A percentile compares a stretch with the other conserved stretches of the same genome.
Conservation (phyloP, 2,888 invertebrate species). For the Antitype chi region DNA sequence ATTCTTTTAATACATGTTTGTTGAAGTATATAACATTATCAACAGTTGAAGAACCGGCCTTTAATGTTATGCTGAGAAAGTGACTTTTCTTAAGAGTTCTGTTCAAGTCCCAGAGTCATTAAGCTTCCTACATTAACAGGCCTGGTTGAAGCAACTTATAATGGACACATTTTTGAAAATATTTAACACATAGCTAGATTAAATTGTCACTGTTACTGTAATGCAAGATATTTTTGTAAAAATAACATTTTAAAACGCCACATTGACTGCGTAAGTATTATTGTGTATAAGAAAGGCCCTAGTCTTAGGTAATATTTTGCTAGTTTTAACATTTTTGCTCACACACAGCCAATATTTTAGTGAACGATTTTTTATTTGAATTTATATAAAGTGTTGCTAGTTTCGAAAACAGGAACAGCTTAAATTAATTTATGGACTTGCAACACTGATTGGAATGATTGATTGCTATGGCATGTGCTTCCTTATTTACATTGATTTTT, state of each 20-base stretch:
- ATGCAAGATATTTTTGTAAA: slow-evolving; percentile 80
- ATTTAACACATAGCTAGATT: slow-evolving; percentile 54
- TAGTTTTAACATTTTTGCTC: slow-evolving; percentile 83
- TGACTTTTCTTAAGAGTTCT: not conserved
- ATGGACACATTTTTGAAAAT: slow-evolving; percentile 29
- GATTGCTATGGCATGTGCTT: slow-evolving; percentile 71
- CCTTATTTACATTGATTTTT: slow-evolving; percentile 69
- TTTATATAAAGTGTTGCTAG: slow-evolving; percentile 59
- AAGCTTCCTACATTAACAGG: not conserved
- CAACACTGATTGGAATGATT: slow-evolving; percentile 65
- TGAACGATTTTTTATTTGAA: slow-evolving; percentile 59
- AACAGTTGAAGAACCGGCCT: slow-evolving; percentile 13
- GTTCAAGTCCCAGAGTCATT: not conserved
- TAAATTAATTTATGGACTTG: slow-evolving; percentile 54
- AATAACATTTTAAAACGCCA: slow-evolving; percentile 63
- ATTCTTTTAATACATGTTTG: slow-evolving; percentile 28
- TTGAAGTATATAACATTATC: slow-evolving; percentile 21
- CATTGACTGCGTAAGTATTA: slow-evolving; percentile 79
- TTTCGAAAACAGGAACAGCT: slow-evolving; percentile 43
- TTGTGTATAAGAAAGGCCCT: slow-evolving; percentile 82
- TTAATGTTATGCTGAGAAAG: not conserved
- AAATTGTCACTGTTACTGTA: slow-evolving; percentile 76
- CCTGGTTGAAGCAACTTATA: slow-evolving; percentile 16
- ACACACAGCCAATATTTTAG: slow-evolving; percentile 78
- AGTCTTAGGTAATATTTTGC: slow-evolving; percentile 86